Conservation (phyloP, 2,888 invertebrate species). For the Ditula angustiorana region DNA sequence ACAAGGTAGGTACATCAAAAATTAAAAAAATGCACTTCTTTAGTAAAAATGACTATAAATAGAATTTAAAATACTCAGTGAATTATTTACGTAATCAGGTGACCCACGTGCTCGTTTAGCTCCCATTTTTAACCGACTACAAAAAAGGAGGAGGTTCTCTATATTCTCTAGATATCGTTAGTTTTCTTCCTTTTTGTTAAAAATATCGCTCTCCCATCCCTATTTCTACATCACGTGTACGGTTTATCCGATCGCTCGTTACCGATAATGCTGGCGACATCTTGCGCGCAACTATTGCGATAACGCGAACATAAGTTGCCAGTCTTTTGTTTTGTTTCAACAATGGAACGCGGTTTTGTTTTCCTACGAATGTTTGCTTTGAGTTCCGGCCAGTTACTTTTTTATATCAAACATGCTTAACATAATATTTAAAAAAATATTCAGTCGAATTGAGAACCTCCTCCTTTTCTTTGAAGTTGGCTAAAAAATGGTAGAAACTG, state of each 20-base stretch:
- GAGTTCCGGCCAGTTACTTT: background rate
- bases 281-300: slow-evolving; percentile 54
- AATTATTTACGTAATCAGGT: too few relatives aligned
- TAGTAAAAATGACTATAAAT: too few relatives aligned
- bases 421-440: too few relatives aligned
- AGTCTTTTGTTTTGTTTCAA: slow-evolving; percentile 47
- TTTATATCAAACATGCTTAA: background rate
- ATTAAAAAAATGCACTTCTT: too few relatives aligned
- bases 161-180: background rate
- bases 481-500: too few relatives aligned
- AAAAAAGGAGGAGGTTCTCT: too few relatives aligned
- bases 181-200: background rate
- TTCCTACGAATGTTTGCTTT: background rate
- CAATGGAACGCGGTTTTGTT: background rate
- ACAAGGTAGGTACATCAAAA: too few relatives aligned
- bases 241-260: slow-evolving; percentile 66
- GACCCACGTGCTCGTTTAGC: too few relatives aligned
- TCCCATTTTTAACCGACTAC: too few relatives aligned
- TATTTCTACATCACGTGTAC: slow-evolving; percentile 44
- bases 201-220: slow-evolving; percentile 6
- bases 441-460: too few relatives aligned
- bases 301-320: slow-evolving; percentile 43
- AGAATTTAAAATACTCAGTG: too few relatives aligned
- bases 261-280: slow-evolving; percentile 69
- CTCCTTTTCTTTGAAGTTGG: too few relatives aligned